Conservation (phyloP, 53 echinoderm and acorn worm species). For the Echinometra lucunter region DNA sequence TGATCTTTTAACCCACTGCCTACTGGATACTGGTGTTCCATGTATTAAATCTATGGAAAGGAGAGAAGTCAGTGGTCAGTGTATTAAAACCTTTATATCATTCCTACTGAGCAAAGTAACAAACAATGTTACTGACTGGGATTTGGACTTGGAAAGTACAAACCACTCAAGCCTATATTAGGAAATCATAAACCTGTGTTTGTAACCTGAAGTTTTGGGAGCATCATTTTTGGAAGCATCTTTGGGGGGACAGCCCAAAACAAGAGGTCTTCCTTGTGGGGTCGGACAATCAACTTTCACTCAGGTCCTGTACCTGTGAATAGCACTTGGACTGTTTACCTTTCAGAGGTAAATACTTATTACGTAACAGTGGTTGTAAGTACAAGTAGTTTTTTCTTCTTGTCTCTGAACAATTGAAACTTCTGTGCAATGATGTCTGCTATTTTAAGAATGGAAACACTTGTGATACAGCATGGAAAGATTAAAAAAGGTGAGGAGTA, state of each 20-base stretch:
- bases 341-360: slow-evolving; percentile 24
- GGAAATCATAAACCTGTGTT: slow-evolving; percentile 2
- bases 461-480: background rate
- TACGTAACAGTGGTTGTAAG: slow-evolving; percentile 26
- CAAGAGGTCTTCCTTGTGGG: background rate
- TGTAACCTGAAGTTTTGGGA: background rate
- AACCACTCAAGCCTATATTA: background rate
- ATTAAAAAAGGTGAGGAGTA: background rate
- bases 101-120: no score
- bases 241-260: background rate
- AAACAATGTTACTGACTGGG: background rate
- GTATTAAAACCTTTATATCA: no score
- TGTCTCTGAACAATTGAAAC: background rate
- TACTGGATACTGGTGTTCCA: no score
- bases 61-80: no score
- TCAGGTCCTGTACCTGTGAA: background rate
- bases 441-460: slow-evolving; percentile 17
- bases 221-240: background rate
- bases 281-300: slow-evolving; percentile 24
- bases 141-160: background rate
- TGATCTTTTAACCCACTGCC: no score
- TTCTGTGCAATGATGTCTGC: slow-evolving; percentile 32
- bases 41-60: no score
- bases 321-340: slow-evolving; percentile 19
- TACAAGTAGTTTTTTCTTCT: slow-evolving; percentile 32